phyloP scores from a whole-genome alignment of 2,113 vertebrate genomes.

The Sylvicapra grimmia region DNA sequence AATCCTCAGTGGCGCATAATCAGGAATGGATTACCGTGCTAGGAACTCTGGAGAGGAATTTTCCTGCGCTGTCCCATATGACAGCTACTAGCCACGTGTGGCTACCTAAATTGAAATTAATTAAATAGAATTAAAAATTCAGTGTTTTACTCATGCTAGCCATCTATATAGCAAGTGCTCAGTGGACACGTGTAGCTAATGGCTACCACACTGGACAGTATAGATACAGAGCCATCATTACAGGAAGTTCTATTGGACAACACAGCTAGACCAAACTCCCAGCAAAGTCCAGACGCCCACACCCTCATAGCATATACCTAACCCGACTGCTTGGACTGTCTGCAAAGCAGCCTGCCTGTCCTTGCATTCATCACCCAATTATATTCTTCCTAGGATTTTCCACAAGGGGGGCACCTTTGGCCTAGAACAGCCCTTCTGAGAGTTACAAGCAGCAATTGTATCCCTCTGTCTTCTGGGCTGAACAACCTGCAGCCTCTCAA shows the following conservation, averaged over 20 bases:
- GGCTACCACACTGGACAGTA: not conserved
- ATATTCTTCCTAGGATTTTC: not conserved
- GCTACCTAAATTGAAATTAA: not conserved
- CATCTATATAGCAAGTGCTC: not conserved
- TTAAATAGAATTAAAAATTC: not conserved
- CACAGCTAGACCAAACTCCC: not conserved
- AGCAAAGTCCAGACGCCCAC: not conserved
- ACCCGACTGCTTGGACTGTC: not conserved
- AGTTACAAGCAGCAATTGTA: not conserved
- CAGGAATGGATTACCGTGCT: not conserved
- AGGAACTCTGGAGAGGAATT: not conserved
- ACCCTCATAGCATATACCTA: not conserved
- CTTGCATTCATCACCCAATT: not conserved
- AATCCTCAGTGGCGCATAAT: not conserved
- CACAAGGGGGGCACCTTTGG: no score
- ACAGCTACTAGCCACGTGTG: not conserved
- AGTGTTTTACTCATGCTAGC: not conserved
- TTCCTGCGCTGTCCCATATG: not conserved
- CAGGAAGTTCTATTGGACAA: not conserved
- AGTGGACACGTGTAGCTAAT: rapidly evolving
- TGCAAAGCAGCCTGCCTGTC: not conserved
- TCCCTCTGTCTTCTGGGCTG: not conserved
- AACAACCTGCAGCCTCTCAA: not conserved
- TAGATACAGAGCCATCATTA: not conserved
- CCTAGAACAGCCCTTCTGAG: not conserved